These are phyloP conservation scores for Argyresthia goedartella DNA, from an alignment of 2,888 invertebrate species.

Conservation along the genomic window DNA sequence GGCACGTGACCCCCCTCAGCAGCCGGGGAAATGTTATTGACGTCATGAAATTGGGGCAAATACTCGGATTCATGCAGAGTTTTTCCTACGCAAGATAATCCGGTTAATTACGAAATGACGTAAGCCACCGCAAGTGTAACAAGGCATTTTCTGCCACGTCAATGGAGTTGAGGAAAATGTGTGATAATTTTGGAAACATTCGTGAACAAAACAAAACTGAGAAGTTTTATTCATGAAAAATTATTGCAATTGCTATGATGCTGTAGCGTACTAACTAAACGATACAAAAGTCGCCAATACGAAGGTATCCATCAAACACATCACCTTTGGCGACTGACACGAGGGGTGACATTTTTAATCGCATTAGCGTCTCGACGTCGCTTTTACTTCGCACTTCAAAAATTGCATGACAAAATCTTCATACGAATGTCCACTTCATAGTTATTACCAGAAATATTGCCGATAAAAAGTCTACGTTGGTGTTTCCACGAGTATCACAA, in stretches of 20 bases:
- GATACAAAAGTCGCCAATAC: too few relatives aligned
- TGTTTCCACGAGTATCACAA: too few relatives aligned
- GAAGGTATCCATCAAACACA: neutral
- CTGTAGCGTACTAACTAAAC: too few relatives aligned
- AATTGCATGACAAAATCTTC: neutral
- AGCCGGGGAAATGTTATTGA: neutral
- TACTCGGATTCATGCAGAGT: neutral
- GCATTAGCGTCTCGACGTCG: conserved; percentile 7
- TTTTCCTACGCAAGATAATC: neutral
- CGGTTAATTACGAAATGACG: too few relatives aligned
- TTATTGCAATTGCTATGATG: too few relatives aligned
- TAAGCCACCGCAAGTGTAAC: too few relatives aligned
- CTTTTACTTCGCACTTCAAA: conserved; percentile 6
- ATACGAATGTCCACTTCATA: neutral
- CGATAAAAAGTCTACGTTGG: too few relatives aligned
- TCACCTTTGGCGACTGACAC: neutral
- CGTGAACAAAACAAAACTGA: too few relatives aligned
- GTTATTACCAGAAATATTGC: neutral
- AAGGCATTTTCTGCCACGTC: too few relatives aligned
- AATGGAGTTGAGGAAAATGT: too few relatives aligned
- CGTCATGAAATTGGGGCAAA: neutral
- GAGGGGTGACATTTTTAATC: conserved; percentile 33
- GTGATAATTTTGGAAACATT: too few relatives aligned
- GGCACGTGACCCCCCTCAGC: neutral
- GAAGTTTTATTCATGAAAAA: too few relatives aligned